phyloP scores from a whole-genome alignment of 1,140 invertebrate species.

The Drosophila nannoptera region DNA sequence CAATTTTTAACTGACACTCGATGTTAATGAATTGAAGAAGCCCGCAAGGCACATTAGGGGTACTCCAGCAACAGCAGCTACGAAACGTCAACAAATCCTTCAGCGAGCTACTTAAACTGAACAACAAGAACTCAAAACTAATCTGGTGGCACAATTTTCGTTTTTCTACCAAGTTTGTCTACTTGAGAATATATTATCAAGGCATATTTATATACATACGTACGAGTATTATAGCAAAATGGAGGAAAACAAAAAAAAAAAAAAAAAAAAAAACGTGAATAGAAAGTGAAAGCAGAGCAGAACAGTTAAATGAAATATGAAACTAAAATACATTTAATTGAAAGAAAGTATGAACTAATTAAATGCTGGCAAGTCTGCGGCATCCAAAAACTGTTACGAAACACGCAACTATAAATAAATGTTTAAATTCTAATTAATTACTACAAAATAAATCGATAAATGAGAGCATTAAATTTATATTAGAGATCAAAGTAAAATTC shows the following conservation, averaged over 20 bases:
- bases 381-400: constrained; percentile 52
- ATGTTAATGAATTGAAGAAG: constrained; percentile 59
- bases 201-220: constrained; percentile 45
- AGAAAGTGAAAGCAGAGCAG: no score
- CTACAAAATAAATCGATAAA: constrained; percentile 52
- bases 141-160: constrained; percentile 75
- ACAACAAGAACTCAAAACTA: constrained; percentile 59
- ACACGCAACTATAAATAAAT: constrained; percentile 49
- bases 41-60: constrained; percentile 62
- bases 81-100: constrained; percentile 56
- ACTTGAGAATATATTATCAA: constrained; percentile 64
- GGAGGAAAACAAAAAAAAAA: constrained; percentile 21
- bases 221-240: constrained; percentile 46
- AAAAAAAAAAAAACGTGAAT: constrained; percentile 18
- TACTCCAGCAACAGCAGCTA: constrained; percentile 72
- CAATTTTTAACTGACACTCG: constrained; percentile 65
- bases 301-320: neutral
- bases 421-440: constrained; percentile 75
- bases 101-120: constrained; percentile 66
- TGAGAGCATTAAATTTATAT: constrained; percentile 67
- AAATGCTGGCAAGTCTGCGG: constrained; percentile 39
- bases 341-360: constrained; percentile 37
- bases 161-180: constrained; percentile 76
- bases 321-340: no score
- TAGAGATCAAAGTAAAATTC: constrained; percentile 74